Evolutionary conservation across 2,888 invertebrate species (phyloP).

Genomic region (Invenusta paracnida): DNA sequence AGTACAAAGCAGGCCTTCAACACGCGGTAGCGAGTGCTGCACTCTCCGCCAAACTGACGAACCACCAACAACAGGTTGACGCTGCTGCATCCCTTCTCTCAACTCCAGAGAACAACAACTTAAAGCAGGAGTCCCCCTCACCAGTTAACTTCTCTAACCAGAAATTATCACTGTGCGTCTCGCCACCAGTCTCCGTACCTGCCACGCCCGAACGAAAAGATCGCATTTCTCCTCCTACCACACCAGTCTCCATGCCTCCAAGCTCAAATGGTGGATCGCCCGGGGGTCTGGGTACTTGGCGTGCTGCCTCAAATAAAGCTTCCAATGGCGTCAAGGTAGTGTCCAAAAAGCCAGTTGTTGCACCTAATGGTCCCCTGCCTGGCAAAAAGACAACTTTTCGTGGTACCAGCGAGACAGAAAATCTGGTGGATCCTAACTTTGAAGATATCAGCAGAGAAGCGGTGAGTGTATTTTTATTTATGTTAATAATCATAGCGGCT

Average conservation of each 20-base stretch:
- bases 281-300: not conserved
- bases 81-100: too few relatives aligned
- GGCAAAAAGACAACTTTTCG: not conserved
- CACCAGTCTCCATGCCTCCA: not conserved
- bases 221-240: not conserved
- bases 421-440: not conserved
- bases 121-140: not conserved
- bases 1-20: not conserved
- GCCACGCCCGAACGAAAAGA: not conserved
- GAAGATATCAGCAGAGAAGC: not conserved
- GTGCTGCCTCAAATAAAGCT: not conserved
- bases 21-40: not conserved
- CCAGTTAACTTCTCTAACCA: not conserved
- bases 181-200: not conserved
- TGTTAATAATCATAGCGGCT: too few relatives aligned
- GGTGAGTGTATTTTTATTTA: too few relatives aligned
- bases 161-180: not conserved
- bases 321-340: not conserved
- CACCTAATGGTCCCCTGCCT: too few relatives aligned
- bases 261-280: not conserved
- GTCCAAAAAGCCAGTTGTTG: too few relatives aligned
- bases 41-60: too few relatives aligned
- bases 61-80: too few relatives aligned
- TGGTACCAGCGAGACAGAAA: not conserved
- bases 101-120: too few relatives aligned